A percentile compares a stretch with the other conserved stretches of the same genome.
phyloP scores from a whole-genome alignment of 2,888 invertebrate species.

The Sarcophaga subvicina region DNA sequence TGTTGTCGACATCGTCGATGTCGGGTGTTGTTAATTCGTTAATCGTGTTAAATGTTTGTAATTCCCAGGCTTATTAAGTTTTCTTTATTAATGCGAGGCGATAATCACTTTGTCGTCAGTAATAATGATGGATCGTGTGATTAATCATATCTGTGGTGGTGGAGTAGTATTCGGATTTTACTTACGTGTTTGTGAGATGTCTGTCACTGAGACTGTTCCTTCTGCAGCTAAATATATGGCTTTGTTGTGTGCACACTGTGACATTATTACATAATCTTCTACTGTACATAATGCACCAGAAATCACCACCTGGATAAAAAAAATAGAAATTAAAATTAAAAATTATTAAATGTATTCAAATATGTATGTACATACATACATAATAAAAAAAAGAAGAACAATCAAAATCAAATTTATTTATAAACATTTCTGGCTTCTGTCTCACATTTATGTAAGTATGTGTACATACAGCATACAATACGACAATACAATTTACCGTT shows the following conservation, averaged over 20 bases:
- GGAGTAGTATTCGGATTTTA: conserved; percentile 58
- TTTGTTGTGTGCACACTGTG: conserved; percentile 82
- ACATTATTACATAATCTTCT: conserved; percentile 82
- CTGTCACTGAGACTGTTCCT: conserved; percentile 82
- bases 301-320: conserved; percentile 81
- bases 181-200: conserved; percentile 82
- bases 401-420: no score
- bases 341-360: neutral
- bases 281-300: conserved; percentile 82
- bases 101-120: no score
- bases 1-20: neutral
- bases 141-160: neutral
- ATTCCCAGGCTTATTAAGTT: conserved; percentile 61
- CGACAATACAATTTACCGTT: no score
- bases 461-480: no score
- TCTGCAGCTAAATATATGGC: conserved; percentile 82
- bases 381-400: neutral
- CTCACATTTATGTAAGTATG: no score
- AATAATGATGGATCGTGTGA: neutral
- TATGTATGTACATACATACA: neutral
- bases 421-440: no score
- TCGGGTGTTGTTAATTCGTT: neutral
- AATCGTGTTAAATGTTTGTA: conserved; percentile 48
- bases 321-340: neutral
- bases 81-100: conserved; percentile 7